These are phyloP conservation scores for Chydorus sphaericus DNA, from an alignment of 2,888 invertebrate species.

Conservation along the genomic window DNA sequence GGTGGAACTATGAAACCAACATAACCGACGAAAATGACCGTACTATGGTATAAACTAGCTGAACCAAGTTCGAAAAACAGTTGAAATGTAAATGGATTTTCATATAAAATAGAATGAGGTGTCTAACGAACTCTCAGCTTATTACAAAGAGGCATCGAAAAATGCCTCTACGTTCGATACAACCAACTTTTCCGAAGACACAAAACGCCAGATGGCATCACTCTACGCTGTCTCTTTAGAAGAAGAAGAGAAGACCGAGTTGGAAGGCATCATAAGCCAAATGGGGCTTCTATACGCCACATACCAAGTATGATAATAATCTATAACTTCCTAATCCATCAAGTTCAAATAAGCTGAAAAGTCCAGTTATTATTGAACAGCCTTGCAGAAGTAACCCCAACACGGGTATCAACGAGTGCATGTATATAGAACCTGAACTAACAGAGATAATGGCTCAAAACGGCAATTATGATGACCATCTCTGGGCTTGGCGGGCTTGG, in stretches of 20 bases:
- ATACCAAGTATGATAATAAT: conserved; percentile 19
- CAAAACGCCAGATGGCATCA: conserved; percentile 19
- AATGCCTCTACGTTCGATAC: conserved; percentile 20
- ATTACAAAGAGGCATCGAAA: neutral
- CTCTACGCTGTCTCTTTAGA: conserved; percentile 21
- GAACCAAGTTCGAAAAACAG: neutral
- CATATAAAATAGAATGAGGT: neutral
- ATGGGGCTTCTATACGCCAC: conserved; percentile 23
- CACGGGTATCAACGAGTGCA: conserved; percentile 18
- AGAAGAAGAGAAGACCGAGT: conserved; percentile 21
- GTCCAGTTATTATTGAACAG: no score
- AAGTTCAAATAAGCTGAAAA: neutral
- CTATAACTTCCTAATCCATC: neutral
- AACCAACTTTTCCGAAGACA: conserved; percentile 20
- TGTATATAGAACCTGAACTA: conserved; percentile 21
- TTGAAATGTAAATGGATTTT: neutral
- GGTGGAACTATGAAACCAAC: conserved; percentile 16
- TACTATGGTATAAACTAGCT: neutral
- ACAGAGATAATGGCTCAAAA: conserved; percentile 21
- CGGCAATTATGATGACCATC: conserved; percentile 14
- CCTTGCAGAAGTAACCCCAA: neutral
- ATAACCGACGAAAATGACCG: conserved; percentile 11
- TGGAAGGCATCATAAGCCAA: conserved; percentile 19
- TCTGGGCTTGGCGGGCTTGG: conserved; percentile 23
- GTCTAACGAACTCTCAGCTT: neutral